phyloP scores from a whole-genome alignment of 2,888 invertebrate genomes.

The Pteria penguin region DNA sequence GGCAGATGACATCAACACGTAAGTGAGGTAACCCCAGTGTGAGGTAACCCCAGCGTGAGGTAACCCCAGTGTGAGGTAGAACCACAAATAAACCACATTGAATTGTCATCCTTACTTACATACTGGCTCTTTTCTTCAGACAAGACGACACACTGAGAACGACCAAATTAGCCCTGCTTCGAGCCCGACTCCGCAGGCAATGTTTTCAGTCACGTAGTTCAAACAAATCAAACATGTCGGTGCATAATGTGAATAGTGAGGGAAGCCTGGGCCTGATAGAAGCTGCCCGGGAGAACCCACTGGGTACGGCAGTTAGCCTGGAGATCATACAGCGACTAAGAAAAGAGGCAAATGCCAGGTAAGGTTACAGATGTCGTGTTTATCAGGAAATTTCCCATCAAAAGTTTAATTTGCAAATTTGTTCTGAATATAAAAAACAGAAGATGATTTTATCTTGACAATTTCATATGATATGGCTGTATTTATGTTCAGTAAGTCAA shows the following conservation, averaged over 20 bases:
- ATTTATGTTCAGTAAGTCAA: neutral
- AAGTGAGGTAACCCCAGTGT: too few relatives aligned
- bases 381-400: too few relatives aligned
- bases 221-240: conserved; percentile 61
- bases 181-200: conserved; percentile 80
- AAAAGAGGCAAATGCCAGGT: conserved; percentile 43
- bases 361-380: conserved; percentile 11
- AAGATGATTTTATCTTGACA: neutral
- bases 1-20: too few relatives aligned
- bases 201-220: conserved; percentile 80
- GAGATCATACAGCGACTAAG: conserved; percentile 46
- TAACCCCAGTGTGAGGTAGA: too few relatives aligned
- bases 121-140: conserved; percentile 43
- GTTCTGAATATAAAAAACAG: too few relatives aligned
- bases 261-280: conserved; percentile 77
- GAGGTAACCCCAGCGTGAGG: too few relatives aligned
- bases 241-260: conserved; percentile 53
- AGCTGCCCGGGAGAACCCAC: conserved; percentile 71
- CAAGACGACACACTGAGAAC: conserved; percentile 62
- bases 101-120: too few relatives aligned
- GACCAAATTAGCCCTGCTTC: conserved; percentile 70
- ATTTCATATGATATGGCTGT: neutral
- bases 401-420: too few relatives aligned
- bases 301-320: conserved; percentile 64
- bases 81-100: too few relatives aligned